phyloP scores from a whole-genome alignment of 2,113 vertebrate genomes.

The Alligator sinensis region DNA sequence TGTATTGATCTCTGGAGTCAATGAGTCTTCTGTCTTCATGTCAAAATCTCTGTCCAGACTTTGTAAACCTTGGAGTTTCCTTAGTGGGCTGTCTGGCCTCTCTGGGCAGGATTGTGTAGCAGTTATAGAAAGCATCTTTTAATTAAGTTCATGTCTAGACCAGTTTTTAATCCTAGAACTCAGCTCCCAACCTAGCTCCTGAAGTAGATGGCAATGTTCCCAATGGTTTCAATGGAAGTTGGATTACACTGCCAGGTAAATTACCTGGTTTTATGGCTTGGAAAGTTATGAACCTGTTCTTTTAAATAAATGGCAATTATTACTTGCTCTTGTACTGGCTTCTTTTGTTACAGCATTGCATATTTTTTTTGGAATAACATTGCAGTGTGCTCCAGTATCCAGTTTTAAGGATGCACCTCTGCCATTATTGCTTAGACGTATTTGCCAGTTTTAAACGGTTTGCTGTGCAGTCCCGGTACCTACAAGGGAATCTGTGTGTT shows the following conservation, averaged over 20 bases:
- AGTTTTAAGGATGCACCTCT: neutral
- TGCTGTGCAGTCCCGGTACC: neutral
- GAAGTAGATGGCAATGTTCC: conserved; percentile 6
- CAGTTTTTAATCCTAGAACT: conserved; percentile 41
- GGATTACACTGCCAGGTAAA: neutral
- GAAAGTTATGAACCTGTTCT: conserved; percentile 3
- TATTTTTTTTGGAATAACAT: neutral
- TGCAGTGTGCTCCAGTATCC: neutral
- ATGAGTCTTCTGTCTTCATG: conserved; percentile 8
- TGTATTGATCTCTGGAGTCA: neutral
- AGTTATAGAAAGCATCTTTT: neutral
- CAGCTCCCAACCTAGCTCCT: neutral
- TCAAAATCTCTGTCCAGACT: neutral
- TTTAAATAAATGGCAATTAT: conserved; percentile 43
- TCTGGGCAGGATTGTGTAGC: neutral
- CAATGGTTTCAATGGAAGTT: conserved; percentile 14
- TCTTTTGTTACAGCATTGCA: neutral
- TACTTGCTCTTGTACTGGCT: conserved; percentile 12
- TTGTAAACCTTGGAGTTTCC: neutral
- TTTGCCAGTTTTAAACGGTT: conserved; percentile 16
- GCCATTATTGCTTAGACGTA: neutral
- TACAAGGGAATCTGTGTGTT: conserved; percentile 38
- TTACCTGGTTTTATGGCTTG: conserved; percentile 26
- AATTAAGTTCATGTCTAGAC: conserved; percentile 39
- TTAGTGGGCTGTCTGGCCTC: neutral